Conservation (phyloP, 1,140 invertebrate species). For the Plutomurus gul region DNA sequence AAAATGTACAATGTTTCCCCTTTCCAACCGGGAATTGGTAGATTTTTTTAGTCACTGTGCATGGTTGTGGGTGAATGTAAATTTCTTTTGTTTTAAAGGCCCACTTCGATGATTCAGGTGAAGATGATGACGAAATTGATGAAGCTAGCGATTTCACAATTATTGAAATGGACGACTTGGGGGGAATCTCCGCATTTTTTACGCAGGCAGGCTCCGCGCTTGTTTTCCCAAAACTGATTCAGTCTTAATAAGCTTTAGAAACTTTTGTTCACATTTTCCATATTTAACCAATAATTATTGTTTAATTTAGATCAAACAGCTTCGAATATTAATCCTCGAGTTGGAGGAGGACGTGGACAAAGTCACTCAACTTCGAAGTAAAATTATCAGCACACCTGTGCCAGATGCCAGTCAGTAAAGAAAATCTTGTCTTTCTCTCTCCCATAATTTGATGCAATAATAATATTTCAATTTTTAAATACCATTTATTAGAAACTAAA, state of each 20-base stretch:
- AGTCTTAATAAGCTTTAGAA: neutral
- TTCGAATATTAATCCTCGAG: slow-evolving; percentile 67
- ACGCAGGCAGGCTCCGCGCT: slow-evolving; percentile 53
- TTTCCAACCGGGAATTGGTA: too few species aligned
- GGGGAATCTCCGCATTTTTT: slow-evolving; percentile 43
- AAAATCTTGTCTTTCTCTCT: neutral
- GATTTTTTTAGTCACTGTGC: too few species aligned
- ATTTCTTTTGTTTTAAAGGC: neutral
- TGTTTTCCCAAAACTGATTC: too few species aligned
- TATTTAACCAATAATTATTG: too few species aligned
- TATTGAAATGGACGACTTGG: slow-evolving; percentile 45
- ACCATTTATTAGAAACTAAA: slow-evolving; percentile 55
- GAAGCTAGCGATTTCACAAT: neutral
- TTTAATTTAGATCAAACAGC: slow-evolving; percentile 67
- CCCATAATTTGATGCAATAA: too few species aligned
- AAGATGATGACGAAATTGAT: neutral
- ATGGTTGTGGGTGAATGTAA: neutral
- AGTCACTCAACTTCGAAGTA: slow-evolving; percentile 69
- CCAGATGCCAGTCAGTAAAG: slow-evolving; percentile 67
- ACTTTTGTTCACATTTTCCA: too few species aligned
- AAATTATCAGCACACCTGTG: slow-evolving; percentile 67
- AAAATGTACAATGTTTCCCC: too few species aligned
- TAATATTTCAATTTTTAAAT: neutral
- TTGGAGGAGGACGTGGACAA: slow-evolving; percentile 68
- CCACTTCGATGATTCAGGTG: neutral